These are phyloP conservation scores for Austrofundulus limnaeus DNA, from an alignment of 2,113 vertebrate genomes.

Conservation along the genomic window DNA sequence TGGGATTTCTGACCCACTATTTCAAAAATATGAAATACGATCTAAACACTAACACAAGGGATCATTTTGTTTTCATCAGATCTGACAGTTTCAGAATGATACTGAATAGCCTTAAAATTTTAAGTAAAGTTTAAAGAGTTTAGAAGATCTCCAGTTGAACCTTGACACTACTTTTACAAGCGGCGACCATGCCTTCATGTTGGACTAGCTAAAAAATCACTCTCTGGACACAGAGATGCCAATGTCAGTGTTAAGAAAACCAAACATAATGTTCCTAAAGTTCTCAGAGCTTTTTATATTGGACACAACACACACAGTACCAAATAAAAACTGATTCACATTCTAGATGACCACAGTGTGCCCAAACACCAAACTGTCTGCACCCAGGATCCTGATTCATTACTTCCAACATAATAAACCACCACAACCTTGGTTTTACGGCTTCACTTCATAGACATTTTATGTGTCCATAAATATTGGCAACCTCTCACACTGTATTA, in stretches of 20 bases:
- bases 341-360: not conserved
- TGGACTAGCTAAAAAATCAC: constrained; percentile 20
- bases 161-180: constrained; percentile 20
- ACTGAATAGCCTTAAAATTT: constrained; percentile 17
- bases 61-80: not conserved
- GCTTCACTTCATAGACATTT: too few relatives aligned
- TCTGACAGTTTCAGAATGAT: too few relatives aligned
- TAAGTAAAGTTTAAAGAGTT: constrained; percentile 22
- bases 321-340: not conserved
- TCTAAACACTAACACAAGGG: too few relatives aligned
- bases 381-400: too few relatives aligned
- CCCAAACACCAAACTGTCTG: too few relatives aligned
- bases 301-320: not conserved
- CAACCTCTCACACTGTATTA: too few relatives aligned
- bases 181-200: constrained; percentile 7
- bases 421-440: too few relatives aligned
- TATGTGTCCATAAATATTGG: too few relatives aligned
- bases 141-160: constrained; percentile 19
- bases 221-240: constrained; percentile 4
- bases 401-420: too few relatives aligned
- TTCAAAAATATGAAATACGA: too few relatives aligned
- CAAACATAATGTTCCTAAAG: too few relatives aligned
- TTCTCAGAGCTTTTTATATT: not conserved
- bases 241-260: constrained; percentile 5
- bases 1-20: too few relatives aligned